Evolutionary conservation across 2,888 invertebrate species (phyloP), one percentile per base, ranked within the genome.

Genomic region (Drosophila fungiperda): DNA sequence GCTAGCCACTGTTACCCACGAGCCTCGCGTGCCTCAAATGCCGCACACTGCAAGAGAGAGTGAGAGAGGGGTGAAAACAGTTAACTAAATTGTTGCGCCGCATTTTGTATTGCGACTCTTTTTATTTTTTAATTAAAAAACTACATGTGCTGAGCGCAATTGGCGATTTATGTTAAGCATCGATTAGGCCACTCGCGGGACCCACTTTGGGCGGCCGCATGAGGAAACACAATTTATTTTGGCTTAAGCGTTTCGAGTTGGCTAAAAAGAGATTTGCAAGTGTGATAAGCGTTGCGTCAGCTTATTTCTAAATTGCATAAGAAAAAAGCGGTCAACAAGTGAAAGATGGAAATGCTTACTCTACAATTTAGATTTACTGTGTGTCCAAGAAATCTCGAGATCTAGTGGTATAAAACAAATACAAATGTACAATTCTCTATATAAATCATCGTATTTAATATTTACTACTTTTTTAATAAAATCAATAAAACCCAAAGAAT

Each of bases 141-240:
- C 79, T 82, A 82, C 87, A 86, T 81, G 70, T 70, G 83, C 64
- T 66, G 73, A 66, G 78, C 81, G 69, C 71, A 80, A 73, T 72
- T 49, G 82, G 82, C 87, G 76, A 87, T 84, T 80, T 84, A 72
- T 84, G 84, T 73, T 87, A 84, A 87, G 87, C 84, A 78, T 49
- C 87, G 84, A 87, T 84, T 84, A 87, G 76, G 59, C 38, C 32
- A 54, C 48, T 33, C 45, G 23, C 45, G 45, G 45, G 1, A 15
- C 45, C 45, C 45, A 45, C 15, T 45, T 45, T 15, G 40, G 1
- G 5, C 69, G 58, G 58, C 23, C 36, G 48, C 45, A n/a, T 38
- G 23, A 52, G 38, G 23, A 3, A 11, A 5, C 49, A 38, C 84
- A 81, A 76, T 82, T 82, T 68, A 83, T 83, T 77, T 83, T 76